These are phyloP conservation scores for Ploceus nigricollis DNA, from an alignment of 2,113 vertebrate genomes.

Conservation along the genomic window DNA sequence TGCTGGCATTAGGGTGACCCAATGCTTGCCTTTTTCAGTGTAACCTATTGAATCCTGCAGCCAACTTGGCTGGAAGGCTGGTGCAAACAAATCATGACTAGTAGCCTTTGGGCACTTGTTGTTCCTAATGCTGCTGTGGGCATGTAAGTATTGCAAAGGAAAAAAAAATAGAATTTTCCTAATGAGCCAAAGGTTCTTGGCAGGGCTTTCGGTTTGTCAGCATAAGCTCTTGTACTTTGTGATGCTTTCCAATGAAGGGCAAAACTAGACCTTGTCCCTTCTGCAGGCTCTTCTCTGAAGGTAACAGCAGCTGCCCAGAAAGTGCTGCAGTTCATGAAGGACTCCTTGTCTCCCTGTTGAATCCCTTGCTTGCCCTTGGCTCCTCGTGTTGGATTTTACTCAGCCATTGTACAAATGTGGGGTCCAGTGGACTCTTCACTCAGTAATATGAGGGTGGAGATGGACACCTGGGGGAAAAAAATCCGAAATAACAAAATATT, in stretches of 20 bases:
- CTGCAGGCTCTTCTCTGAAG: constrained; percentile 40
- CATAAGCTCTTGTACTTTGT: constrained; percentile 61
- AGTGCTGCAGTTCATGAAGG: neutral
- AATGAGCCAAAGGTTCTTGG: constrained; percentile 69
- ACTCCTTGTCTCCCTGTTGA: neutral
- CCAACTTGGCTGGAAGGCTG: neutral
- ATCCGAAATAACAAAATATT: neutral
- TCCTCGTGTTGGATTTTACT: neutral
- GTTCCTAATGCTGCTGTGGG: constrained; percentile 15
- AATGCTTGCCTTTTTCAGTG: neutral
- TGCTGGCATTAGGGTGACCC: neutral
- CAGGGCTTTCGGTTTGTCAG: constrained; percentile 69
- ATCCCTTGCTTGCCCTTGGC: neutral
- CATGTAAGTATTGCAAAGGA: neutral
- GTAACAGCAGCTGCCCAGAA: constrained; percentile 19
- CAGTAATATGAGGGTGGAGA: fast-evolving
- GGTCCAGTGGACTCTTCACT: neutral
- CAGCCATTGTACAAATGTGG: fast-evolving
- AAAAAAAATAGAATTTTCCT: constrained; percentile 34
- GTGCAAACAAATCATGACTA: constrained; percentile 1
- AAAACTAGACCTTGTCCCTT: constrained; percentile 71
- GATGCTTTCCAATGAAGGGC: constrained; percentile 11
- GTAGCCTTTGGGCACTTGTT: constrained; percentile 71
- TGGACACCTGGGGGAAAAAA: neutral
- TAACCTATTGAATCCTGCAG: neutral